Evolutionary conservation across 1,140 invertebrate species (phyloP), one percentile per base, ranked within the genome.

Genomic region (Liolophura sinensis): DNA sequence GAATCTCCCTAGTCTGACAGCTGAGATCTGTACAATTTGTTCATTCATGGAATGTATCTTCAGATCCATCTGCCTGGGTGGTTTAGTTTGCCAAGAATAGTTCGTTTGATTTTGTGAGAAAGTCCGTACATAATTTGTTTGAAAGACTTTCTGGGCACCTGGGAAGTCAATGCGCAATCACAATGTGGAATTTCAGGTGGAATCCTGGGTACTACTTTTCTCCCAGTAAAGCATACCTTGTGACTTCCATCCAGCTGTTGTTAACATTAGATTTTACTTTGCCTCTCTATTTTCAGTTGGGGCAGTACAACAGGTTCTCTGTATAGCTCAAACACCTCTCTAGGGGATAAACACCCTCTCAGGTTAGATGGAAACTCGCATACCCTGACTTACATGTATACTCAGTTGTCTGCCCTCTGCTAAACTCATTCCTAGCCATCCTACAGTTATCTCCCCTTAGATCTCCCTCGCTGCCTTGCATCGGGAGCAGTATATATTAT

Each of bases 301-400:
- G 62, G 60, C 64, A 67, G 66, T 67, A 78, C 70, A 50, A 68
- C 74, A 31, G 68, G 76, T 12, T 74, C 76, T 27, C 25, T 81
- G 73, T 78, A 78, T 78, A 81, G 76, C 60, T 81, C 79, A 64
- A 81, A 74, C 64, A 67, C 74, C 59, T 81, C 79, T 52, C 71
- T 81, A 61, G 75, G 68, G 65, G 75, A 76, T 57, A 75, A 77
- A 73, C 57, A 70, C 60, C 49, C 31, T 50, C 46, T 49, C 68
- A 70, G 68, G 68, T 70, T 60, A 60, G 70, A 59, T 20, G 51
- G 46, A 50, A 14, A n/a, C 18, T 22, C 9, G 40, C 24, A 16
- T 46, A 25, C n/a, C 60, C 47, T 62, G 59, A 47, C 55, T 61
- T 47, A 47, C 20, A 24, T 62, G 48, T 51, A 55, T 20, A 48